phyloP scores from a whole-genome alignment of 2,888 invertebrate species.

The Adineta ricciae region DNA sequence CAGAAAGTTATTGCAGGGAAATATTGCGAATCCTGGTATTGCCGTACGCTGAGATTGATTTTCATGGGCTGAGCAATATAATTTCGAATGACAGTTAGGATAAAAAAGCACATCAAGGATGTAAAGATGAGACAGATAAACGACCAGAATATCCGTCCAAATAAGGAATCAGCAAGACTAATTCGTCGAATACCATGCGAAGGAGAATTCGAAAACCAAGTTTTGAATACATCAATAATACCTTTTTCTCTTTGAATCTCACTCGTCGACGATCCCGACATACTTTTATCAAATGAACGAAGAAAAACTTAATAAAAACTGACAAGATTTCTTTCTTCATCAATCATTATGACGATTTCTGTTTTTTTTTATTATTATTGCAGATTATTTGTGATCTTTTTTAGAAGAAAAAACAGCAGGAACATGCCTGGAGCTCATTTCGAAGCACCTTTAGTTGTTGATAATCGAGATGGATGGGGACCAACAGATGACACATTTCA shows the following conservation, averaged over 20 bases:
- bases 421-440: not conserved
- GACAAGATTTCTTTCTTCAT: not conserved
- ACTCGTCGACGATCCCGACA: not conserved
- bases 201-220: not conserved
- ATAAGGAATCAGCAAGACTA: not conserved
- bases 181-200: not conserved
- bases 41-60: not conserved
- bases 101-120: not conserved
- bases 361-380: not conserved
- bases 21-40: not conserved
- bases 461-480: constrained; percentile 81
- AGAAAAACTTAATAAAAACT: not conserved
- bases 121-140: not conserved
- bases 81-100: not conserved
- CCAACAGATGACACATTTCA: constrained; percentile 85
- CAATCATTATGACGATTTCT: not conserved
- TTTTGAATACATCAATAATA: not conserved
- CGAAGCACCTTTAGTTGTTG: constrained; percentile 40
- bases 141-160: not conserved
- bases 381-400: not conserved
- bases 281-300: not conserved
- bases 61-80: not conserved
- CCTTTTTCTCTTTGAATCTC: not conserved
- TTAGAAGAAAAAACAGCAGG: not conserved
- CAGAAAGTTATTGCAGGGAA: not conserved